Conservation (phyloP, 1,140 invertebrate genomes). For the Papilio dardanus region DNA sequence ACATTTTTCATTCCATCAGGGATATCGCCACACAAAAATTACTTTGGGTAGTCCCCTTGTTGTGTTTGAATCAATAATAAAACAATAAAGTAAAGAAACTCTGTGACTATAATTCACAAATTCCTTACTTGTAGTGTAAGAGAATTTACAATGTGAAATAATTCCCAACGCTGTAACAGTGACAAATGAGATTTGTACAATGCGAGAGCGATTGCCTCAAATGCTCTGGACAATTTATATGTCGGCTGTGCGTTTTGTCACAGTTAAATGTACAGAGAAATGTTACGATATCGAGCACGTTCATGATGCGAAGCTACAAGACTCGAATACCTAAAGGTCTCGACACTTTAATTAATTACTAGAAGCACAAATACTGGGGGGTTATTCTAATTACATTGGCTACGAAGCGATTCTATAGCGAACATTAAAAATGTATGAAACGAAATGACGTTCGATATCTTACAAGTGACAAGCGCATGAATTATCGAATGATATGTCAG, state of each 20-base stretch:
- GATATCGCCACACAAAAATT: too few relatives aligned
- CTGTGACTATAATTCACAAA: background rate
- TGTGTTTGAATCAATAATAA: background rate
- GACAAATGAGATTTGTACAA: slow-evolving; percentile 25
- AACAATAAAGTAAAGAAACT: background rate
- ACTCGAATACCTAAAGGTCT: too few relatives aligned
- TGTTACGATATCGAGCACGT: background rate
- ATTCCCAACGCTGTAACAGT: slow-evolving; percentile 19
- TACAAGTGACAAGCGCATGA: too few relatives aligned
- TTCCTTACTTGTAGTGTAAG: background rate
- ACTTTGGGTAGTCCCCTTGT: background rate
- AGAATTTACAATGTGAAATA: slow-evolving; percentile 27
- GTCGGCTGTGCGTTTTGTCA: slow-evolving; percentile 16
- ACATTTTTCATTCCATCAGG: too few relatives aligned
- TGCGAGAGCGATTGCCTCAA: slow-evolving; percentile 22
- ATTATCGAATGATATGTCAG: too few relatives aligned
- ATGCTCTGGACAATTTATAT: slow-evolving; percentile 10
- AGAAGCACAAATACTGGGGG: too few relatives aligned
- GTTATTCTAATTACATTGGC: too few relatives aligned
- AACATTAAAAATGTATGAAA: too few relatives aligned
- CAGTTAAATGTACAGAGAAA: slow-evolving; percentile 18
- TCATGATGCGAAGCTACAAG: too few relatives aligned
- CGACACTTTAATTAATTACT: too few relatives aligned
- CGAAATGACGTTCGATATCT: too few relatives aligned
- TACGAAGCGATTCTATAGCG: too few relatives aligned